A percentile compares a stretch with the other conserved stretches of the same genome.
Evolutionary conservation across 2,113 vertebrate genomes (phyloP).

Genomic region (Carassius carassius): DNA sequence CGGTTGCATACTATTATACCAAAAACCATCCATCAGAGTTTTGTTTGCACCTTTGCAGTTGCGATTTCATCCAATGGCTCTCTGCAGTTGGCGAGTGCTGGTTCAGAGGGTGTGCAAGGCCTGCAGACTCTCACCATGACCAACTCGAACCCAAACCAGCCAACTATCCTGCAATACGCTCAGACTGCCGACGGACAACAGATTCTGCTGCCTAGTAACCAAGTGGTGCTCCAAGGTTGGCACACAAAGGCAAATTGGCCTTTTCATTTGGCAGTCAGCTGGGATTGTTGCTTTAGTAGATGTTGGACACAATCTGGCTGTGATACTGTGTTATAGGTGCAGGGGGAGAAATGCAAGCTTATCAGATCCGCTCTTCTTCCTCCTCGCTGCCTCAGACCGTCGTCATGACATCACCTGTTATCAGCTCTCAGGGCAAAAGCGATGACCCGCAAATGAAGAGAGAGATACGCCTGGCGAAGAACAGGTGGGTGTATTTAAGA

Average conservation of each 20-base stretch:
- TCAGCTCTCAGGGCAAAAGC: constrained; percentile 59
- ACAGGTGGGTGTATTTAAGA: constrained; percentile 79
- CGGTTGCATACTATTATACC: not conserved
- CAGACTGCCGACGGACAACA: constrained; percentile 98
- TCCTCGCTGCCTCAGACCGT: constrained; percentile 81
- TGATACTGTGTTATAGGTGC: constrained; percentile 76
- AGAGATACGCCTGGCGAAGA: constrained; percentile 98
- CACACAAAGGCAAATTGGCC: not conserved
- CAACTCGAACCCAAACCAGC: constrained; percentile 86
- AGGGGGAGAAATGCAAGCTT: constrained; percentile 96
- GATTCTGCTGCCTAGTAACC: constrained; percentile 97
- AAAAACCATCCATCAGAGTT: not conserved
- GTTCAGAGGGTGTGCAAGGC: constrained; percentile 93
- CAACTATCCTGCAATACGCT: constrained; percentile 95
- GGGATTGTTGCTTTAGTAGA: not conserved
- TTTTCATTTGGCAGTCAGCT: not conserved
- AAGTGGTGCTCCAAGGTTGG: constrained; percentile 98
- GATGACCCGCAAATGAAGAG: constrained; percentile 92
- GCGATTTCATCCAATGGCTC: constrained; percentile 97
- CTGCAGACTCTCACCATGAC: constrained; percentile 96
- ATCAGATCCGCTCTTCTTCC: constrained; percentile 96
- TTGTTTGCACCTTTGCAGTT: constrained; percentile 75
- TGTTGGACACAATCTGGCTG: not conserved
- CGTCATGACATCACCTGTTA: constrained; percentile 56
- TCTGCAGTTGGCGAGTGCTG: constrained; percentile 95